phyloP scores from a whole-genome alignment of 2,797 vertebrate species.

The Pangasius mekongensis region DNA sequence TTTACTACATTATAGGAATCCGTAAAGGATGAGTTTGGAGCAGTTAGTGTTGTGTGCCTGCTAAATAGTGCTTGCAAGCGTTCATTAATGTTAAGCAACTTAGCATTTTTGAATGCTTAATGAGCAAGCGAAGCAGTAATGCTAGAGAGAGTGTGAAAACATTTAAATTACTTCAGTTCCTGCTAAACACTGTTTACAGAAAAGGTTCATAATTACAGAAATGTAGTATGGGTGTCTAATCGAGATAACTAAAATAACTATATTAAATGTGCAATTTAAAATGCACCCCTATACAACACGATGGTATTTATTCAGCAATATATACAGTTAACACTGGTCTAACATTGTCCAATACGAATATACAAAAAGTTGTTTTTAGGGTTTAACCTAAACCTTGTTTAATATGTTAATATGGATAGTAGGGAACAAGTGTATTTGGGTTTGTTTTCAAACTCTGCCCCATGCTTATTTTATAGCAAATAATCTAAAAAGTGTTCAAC shows the following conservation, averaged over 20 bases:
- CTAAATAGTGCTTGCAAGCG: neutral
- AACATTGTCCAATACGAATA: neutral
- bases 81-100: neutral
- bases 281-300: neutral
- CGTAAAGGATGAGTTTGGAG: neutral
- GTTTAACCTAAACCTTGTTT: neutral
- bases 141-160: neutral
- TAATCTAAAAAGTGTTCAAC: too few species aligned
- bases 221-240: neutral
- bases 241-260: neutral
- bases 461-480: too few species aligned
- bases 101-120: conserved; percentile 5
- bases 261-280: neutral
- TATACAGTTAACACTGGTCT: neutral
- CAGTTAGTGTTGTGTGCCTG: neutral
- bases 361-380: neutral
- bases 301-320: neutral
- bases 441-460: neutral
- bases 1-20: neutral
- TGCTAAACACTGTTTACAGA: neutral
- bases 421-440: neutral
- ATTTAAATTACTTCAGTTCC: neutral
- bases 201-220: neutral
- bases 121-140: neutral
- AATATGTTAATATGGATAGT: neutral